Evolutionary conservation across 2,797 vertebrate genomes (phyloP).

Genomic region (Muscicapa comitata): DNA sequence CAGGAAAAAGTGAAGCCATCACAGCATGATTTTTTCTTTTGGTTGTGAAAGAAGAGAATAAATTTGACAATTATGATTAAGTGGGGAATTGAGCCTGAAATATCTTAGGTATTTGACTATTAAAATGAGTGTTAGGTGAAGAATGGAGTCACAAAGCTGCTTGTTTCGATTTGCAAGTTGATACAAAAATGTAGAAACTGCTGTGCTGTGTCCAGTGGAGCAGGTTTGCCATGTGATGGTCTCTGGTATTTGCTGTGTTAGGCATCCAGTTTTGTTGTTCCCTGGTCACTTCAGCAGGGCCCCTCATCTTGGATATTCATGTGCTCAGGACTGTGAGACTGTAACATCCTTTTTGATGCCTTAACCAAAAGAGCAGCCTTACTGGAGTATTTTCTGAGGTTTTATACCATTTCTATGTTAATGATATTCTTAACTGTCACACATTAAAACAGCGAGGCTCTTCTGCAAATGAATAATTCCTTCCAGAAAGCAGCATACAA

Average conservation of each 20-base stretch:
- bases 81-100: neutral
- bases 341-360: neutral
- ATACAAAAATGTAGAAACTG: neutral
- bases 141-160: neutral
- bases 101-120: neutral
- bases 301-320: neutral
- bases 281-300: neutral
- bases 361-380: neutral
- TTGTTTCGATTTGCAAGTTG: neutral
- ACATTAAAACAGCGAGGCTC: neutral
- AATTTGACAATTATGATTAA: neutral
- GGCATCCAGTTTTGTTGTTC: neutral
- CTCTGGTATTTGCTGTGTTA: neutral
- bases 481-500: neutral
- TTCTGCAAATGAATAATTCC: neutral
- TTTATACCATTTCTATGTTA: neutral
- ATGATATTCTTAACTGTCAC: neutral
- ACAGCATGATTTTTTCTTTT: neutral
- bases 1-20: neutral
- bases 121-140: neutral
- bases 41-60: neutral
- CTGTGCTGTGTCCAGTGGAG: neutral
- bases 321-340: neutral
- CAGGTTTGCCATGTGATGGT: accelerated
- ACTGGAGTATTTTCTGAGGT: neutral